Base-by-base conservation (phyloP, 2,113 vertebrate species). In the Erinaceus europaeus region DNA sequence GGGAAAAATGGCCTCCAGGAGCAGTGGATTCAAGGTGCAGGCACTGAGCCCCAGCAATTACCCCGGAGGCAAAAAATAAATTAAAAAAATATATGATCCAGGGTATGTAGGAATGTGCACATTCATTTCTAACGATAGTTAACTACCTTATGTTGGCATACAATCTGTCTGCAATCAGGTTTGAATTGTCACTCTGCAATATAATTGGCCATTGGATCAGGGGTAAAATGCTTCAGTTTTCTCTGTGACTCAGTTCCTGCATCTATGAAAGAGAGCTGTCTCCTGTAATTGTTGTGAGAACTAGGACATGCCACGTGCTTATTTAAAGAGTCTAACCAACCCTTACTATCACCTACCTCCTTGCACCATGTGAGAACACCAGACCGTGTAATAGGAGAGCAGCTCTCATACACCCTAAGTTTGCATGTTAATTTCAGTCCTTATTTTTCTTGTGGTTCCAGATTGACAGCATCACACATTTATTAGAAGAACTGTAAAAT, bases 401-500 rank as follows among this genome's bases (percentile, higher is more conserved):
- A 82, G 32, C 48, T 3, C 53, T 89, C 20, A 10, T 40, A 34
- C 29, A n/a, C 53, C 52, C 25, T 52, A 62, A 90, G 87, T 76
- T 71, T 69, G 59, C 40, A 52, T 87, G 91, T 92, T 82, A 94
- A 89, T 88, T 78, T 27, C 77, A 40, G 25, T 83, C 40, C 50
- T 87, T 61, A 18, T 21, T 85, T 91, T 90, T 84, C 53, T 69
- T 95, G 52, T 91, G 42, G 34, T 78, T 92, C 93, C 94, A 95
- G 86, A 92, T 94, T 92, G 82, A n/a, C 67, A 42, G n/a, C 48
- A 57, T 93, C 90, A 90, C 90, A 92, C 91, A 93, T 92, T 94
- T 90, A 86, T 93, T 87, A 91, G 89, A 91, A 93, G 57, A 95
- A 81, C 78, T 95, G 91, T 79, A 94, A 93, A 95, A 94, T 29